Conservation (phyloP, 2,797 vertebrate species). For the Columba guinea region DNA sequence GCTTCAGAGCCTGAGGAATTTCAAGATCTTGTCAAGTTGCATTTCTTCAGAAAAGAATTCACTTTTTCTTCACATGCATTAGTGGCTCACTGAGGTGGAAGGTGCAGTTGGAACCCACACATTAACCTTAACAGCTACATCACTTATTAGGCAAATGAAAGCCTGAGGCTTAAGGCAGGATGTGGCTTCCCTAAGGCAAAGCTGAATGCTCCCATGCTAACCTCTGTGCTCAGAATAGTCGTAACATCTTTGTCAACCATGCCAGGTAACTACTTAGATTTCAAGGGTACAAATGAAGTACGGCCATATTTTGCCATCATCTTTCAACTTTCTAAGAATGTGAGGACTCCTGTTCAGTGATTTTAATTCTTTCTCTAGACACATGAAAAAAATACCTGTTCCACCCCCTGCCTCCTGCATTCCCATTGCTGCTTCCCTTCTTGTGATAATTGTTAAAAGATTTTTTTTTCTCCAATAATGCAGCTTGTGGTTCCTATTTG, state of each 20-base stretch:
- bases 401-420: background rate
- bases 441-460: background rate
- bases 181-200: background rate
- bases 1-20: background rate
- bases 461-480: background rate
- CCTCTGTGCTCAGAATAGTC: background rate
- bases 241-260: background rate
- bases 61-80: background rate
- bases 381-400: background rate
- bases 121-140: background rate
- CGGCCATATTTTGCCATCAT: background rate
- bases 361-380: background rate
- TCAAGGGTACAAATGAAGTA: background rate
- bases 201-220: background rate
- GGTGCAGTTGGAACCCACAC: background rate
- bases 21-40: background rate
- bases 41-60: background rate
- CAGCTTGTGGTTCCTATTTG: background rate
- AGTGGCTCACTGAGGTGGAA: background rate
- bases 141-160: background rate
- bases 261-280: background rate
- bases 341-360: background rate
- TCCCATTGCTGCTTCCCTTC: background rate
- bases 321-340: background rate
- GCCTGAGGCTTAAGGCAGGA: background rate